Conservation (phyloP, 2,888 invertebrate species). For the Orchestes rusci region DNA sequence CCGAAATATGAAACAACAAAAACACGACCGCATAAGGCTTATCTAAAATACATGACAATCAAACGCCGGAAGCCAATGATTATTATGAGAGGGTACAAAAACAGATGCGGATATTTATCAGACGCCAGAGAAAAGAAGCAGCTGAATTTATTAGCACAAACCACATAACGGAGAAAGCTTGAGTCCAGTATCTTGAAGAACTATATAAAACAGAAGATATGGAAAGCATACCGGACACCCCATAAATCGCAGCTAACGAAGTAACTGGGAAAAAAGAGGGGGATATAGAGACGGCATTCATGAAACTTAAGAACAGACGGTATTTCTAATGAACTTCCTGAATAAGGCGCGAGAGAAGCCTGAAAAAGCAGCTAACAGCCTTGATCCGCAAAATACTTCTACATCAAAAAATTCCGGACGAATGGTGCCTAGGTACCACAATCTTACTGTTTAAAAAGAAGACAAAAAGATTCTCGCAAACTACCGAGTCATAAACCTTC, state of each 20-base stretch:
- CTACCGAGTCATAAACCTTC: constrained; percentile 6
- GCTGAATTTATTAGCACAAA: too few species aligned
- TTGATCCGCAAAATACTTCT: constrained; percentile 3
- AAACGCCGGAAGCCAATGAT: too few species aligned
- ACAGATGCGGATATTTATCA: too few species aligned
- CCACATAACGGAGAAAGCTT: constrained; percentile 6
- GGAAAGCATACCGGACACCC: constrained; percentile 2
- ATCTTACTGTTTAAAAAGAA: constrained; percentile 11
- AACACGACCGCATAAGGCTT: too few species aligned
- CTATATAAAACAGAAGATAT: constrained; percentile 4
- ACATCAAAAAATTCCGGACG: constrained; percentile 6
- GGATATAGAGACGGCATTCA: constrained; percentile 4
- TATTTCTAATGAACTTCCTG: constrained; percentile 9
- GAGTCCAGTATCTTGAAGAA: constrained; percentile 3
- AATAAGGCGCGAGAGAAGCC: too few species aligned
- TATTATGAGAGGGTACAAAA: too few species aligned
- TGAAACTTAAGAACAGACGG: constrained; percentile 6
- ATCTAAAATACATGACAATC: too few species aligned
- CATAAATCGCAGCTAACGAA: neutral
- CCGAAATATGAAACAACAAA: too few species aligned
- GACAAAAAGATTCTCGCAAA: too few species aligned
- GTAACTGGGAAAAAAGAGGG: neutral
- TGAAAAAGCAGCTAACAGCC: too few species aligned
- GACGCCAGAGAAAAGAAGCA: too few species aligned
- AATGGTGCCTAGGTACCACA: too few species aligned